Evolutionary conservation across 92 coral and sea anemone genomes (phyloP), one percentile per base, ranked within the genome.

Genomic region (Epizoanthus rinbou): DNA sequence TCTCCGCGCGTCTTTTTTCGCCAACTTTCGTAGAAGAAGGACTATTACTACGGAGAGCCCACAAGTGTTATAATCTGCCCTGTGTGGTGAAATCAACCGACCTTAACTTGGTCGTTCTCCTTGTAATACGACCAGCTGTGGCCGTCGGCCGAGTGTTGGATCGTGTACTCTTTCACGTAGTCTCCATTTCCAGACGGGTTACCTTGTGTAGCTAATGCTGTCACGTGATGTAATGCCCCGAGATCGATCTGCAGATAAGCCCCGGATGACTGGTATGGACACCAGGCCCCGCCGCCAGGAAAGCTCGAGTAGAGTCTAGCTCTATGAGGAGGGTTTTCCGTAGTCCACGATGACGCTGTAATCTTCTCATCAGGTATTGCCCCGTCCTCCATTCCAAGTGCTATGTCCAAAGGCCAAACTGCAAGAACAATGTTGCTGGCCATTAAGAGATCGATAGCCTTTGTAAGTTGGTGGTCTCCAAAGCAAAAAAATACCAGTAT

Each of bases 131-230:
- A 57, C 74, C 82, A 86, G n/a, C 9, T 72, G 11, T 58, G 79
- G 6, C 75, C 68, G 18, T 82, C 39, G 7, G 58, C 45, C 62
- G 85, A 57, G 73, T 86, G 60, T 35, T 70, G 57, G 41, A 86
- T 16, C n/a, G 66, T 86, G 39, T 79, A 86, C 63, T 82, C 65
- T 24, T 71, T 86, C 28, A 64, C 81, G 4, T 82, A 57, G 57
- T 25, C 89, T 0, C 13, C 63, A 37, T 5, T 17, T 6, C 73
- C 53, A 0, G 67, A 16, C 0, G 28, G 22, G 11, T 82, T 86
- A 6, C 93, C 92, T 67, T 92, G 95, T 28, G 95, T 75, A 1
- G 89, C 96, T 35, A 94, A 35, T 57, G 93, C 91, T 41, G 88
- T 89, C 16, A 94, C 81, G 63, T 37, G 66, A 23, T 86, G 85